Conservation (phyloP, 1,140 invertebrate species). For the Hylyphantes graminicola region DNA sequence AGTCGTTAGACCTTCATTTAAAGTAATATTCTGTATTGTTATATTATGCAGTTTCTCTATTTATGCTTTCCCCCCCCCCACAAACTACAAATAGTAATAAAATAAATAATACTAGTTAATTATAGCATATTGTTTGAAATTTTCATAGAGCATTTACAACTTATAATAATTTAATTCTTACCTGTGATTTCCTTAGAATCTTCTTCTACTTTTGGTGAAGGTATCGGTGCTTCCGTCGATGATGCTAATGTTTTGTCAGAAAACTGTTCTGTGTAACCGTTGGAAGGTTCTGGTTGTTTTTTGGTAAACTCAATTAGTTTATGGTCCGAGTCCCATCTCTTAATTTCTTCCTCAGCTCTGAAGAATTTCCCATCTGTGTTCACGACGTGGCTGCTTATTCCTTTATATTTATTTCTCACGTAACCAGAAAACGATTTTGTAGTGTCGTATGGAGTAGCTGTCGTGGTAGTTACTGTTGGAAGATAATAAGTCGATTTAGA, state of each 20-base stretch:
- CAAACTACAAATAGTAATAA: too few relatives aligned
- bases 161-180: not conserved
- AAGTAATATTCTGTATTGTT: too few relatives aligned
- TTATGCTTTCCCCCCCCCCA: too few relatives aligned
- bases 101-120: too few relatives aligned
- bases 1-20: too few relatives aligned
- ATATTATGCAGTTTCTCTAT: too few relatives aligned
- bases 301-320: not conserved
- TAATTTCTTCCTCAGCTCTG: constrained; percentile 30
- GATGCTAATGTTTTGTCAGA: not conserved
- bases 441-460: constrained; percentile 1
- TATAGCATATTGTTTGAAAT: not conserved
- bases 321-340: constrained; percentile 3
- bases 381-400: not conserved
- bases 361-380: constrained; percentile 32
- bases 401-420: constrained; percentile 32
- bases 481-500: constrained; percentile 4
- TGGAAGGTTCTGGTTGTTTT: not conserved
- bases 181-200: constrained; percentile 51
- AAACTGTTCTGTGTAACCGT: constrained; percentile 1
- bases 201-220: constrained; percentile 24
- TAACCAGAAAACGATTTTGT: constrained; percentile 45
- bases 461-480: constrained; percentile 16
- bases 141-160: not conserved
- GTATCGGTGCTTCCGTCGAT: not conserved